Percentiles rank a stretch among this genome's conserved stretches.
Conservation (phyloP, 2,797 vertebrate species). For the Rhinichthys osculus region DNA sequence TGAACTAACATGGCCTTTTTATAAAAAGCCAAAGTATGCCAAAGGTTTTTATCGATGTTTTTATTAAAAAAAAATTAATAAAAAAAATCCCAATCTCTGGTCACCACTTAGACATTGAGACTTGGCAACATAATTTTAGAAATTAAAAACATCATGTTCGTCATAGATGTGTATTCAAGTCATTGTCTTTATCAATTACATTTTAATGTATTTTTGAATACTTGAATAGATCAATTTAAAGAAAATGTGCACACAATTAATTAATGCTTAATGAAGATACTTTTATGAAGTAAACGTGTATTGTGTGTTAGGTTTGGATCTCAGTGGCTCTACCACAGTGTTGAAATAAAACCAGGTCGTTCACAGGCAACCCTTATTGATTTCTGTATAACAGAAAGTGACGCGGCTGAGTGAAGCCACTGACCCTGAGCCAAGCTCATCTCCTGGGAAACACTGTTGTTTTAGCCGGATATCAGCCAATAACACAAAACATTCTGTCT, state of each 20-base stretch:
- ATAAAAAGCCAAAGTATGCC: not conserved
- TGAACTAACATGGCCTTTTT: not conserved
- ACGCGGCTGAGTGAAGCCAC: conserved; percentile 53
- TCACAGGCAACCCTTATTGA: conserved; percentile 65
- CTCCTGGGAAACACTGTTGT: conserved; percentile 63
- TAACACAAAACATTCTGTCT: conserved; percentile 47
- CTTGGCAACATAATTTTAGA: not conserved
- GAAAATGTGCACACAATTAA: not conserved
- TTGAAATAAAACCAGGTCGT: conserved; percentile 67
- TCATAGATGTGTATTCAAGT: not conserved
- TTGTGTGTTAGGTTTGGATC: conserved; percentile 49
- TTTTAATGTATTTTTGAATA: not conserved
- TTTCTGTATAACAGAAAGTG: conserved; percentile 69
- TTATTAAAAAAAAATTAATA: too few species aligned
- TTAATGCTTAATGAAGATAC: not conserved
- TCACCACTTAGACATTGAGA: not conserved
- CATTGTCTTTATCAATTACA: not conserved
- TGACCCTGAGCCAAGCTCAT: conserved; percentile 52
- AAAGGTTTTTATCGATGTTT: not conserved
- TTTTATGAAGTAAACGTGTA: conserved; percentile 14
- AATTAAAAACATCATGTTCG: not conserved
- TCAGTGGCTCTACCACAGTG: conserved; percentile 63
- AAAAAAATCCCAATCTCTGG: not conserved
- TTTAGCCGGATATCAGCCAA: conserved; percentile 55
- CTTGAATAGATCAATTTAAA: not conserved